Conservation (phyloP, 1,140 invertebrate genomes). For the Anthonomus grandis region DNA sequence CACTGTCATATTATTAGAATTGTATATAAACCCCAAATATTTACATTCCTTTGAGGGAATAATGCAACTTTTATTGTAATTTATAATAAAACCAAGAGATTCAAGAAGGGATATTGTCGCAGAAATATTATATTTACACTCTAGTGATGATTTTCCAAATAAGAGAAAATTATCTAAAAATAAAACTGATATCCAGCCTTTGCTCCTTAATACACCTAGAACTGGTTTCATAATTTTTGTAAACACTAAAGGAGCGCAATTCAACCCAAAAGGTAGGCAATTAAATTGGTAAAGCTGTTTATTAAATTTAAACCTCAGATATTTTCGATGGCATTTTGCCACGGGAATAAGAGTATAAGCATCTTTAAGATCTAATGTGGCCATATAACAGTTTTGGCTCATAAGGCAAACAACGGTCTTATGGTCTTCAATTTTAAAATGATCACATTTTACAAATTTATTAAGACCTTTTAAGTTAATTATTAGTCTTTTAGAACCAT, state of each 20-base stretch:
- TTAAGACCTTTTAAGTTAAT: slow-evolving; percentile 5
- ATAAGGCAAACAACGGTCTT: slow-evolving; percentile 4
- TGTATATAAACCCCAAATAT: slow-evolving; percentile 37
- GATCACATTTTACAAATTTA: background rate
- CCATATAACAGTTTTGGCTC: background rate
- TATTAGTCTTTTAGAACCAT: too few species aligned
- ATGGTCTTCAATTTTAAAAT: slow-evolving; percentile 26
- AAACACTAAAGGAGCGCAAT: slow-evolving; percentile 21
- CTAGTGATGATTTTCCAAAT: background rate
- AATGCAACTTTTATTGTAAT: slow-evolving; percentile 24
- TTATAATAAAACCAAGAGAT: slow-evolving; percentile 34
- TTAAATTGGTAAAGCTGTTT: slow-evolving; percentile 30
- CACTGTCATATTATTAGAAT: slow-evolving; percentile 28
- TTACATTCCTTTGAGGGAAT: slow-evolving; percentile 15
- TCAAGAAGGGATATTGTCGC: slow-evolving; percentile 20
- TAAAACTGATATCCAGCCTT: slow-evolving; percentile 2
- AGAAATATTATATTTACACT: slow-evolving; percentile 16
- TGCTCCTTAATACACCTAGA: slow-evolving; percentile 16
- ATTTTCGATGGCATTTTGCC: slow-evolving; percentile 28
- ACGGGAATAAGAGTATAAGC: slow-evolving; percentile 33
- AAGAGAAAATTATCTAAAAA: slow-evolving; percentile 17
- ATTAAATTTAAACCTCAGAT: slow-evolving; percentile 33
- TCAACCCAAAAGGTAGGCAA: slow-evolving; percentile 26
- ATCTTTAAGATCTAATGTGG: slow-evolving; percentile 1
- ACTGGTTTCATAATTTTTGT: slow-evolving; percentile 37